Evolutionary conservation across 1,140 invertebrate species (phyloP).

Genomic region (Pollicipes pollicipes): DNA sequence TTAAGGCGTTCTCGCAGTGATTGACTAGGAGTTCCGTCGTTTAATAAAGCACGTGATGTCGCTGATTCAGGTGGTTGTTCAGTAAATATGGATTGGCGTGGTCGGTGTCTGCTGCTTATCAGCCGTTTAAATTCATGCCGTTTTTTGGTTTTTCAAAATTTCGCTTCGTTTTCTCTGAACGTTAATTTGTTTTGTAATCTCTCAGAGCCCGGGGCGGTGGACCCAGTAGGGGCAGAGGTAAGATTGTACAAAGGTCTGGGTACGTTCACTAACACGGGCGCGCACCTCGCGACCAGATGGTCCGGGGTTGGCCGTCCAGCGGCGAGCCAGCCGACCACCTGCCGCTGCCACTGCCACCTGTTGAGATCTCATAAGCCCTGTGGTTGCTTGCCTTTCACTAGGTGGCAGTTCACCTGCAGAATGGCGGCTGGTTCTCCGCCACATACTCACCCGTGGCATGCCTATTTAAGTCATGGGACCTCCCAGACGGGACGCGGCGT

Average conservation of each 20-base stretch:
- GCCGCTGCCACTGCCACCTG: too few relatives aligned
- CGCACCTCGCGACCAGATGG: neutral
- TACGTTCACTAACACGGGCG: neutral
- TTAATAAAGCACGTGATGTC: too few relatives aligned
- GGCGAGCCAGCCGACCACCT: neutral
- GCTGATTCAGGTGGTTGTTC: neutral
- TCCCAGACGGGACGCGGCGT: too few relatives aligned
- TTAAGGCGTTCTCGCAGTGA: neutral
- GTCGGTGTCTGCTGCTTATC: neutral
- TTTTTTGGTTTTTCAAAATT: neutral
- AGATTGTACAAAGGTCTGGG: neutral
- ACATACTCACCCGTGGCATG: too few relatives aligned
- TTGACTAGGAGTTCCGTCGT: too few relatives aligned
- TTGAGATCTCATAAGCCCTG: too few relatives aligned
- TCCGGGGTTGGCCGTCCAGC: neutral
- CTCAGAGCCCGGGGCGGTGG: constrained; percentile 1
- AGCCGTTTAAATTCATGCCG: neutral
- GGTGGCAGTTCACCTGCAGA: too few relatives aligned
- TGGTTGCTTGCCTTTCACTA: too few relatives aligned
- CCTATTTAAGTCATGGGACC: too few relatives aligned
- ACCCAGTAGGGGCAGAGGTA: constrained; percentile 1
- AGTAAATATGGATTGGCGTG: neutral
- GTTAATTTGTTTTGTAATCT: neutral
- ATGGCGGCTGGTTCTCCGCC: too few relatives aligned
- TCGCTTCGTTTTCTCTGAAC: neutral